phyloP scores from a whole-genome alignment of 2,797 vertebrate species.

The Perodicticus potto region DNA sequence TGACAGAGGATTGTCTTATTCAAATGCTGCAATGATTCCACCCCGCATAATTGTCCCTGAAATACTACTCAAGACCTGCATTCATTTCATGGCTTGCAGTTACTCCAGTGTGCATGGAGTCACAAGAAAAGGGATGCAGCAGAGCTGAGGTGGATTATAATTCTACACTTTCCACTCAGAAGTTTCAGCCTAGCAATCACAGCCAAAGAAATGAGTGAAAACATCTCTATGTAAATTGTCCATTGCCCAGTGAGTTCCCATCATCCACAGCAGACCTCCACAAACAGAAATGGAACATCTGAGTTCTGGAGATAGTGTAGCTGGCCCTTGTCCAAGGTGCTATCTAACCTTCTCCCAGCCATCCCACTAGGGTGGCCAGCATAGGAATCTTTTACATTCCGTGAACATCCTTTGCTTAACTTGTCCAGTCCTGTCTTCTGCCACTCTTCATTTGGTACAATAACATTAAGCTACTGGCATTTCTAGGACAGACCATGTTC shows the following conservation, averaged over 20 bases:
- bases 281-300: not conserved
- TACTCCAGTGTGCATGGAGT: not conserved
- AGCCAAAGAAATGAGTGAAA: conserved; percentile 10
- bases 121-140: not conserved
- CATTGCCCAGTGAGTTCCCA: not conserved
- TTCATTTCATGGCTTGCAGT: not conserved
- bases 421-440: not conserved
- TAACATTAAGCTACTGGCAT: not conserved
- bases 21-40: not conserved
- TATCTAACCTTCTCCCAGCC: not conserved
- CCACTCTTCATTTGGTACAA: not conserved
- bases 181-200: not conserved
- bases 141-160: not conserved
- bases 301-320: not conserved
- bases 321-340: not conserved
- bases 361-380: not conserved
- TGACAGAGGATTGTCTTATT: not conserved
- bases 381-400: not conserved
- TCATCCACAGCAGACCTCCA: not conserved
- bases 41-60: not conserved
- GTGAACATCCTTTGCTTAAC: not conserved
- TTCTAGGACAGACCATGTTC: not conserved
- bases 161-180: not conserved
- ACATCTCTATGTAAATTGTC: not conserved
- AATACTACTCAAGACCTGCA: not conserved